Evolutionary conservation across 92 coral and sea anemone species (phyloP).

Genomic region (Virgularia gustaviana): DNA sequence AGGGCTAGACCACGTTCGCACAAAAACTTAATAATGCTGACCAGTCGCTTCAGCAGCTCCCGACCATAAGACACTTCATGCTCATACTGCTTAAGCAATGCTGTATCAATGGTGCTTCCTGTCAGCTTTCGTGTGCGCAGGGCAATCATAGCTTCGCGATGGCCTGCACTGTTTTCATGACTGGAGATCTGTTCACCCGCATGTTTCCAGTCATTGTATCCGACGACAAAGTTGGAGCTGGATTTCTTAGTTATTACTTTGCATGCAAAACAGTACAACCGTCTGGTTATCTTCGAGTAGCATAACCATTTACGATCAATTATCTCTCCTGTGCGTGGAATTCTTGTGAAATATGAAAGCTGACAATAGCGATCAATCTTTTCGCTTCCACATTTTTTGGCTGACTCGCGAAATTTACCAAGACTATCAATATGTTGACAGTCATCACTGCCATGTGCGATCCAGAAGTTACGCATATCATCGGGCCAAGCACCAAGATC

Average conservation of each 20-base stretch:
- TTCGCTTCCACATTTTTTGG: constrained; percentile 31
- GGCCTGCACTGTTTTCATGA: constrained; percentile 22
- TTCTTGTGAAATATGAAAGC: constrained; percentile 19
- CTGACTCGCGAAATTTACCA: constrained; percentile 22
- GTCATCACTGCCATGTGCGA: constrained; percentile 1
- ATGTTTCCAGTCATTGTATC: constrained; percentile 32
- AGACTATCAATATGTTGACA: constrained; percentile 3
- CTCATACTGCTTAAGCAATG: constrained; percentile 24
- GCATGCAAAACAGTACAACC: constrained; percentile 26
- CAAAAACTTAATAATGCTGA: constrained; percentile 9
- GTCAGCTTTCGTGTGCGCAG: constrained; percentile 11
- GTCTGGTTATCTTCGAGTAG: too few species aligned
- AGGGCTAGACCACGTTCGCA: constrained; percentile 31
- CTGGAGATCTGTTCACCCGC: constrained; percentile 17
- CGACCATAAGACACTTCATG: constrained; percentile 20
- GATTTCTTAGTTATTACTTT: constrained; percentile 20
- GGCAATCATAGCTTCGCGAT: constrained; percentile 16
- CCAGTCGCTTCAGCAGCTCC: constrained; percentile 27
- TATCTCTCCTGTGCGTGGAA: constrained; percentile 32
- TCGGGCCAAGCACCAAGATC: constrained; percentile 37
- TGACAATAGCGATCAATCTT: constrained; percentile 22
- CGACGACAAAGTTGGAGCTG: constrained; percentile 19
- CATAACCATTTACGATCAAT: constrained; percentile 35
- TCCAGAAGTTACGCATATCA: constrained; percentile 5
- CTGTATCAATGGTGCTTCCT: constrained; percentile 18